phyloP scores from a whole-genome alignment of 2,888 invertebrate genomes.

The Andrena haemorrhoa region DNA sequence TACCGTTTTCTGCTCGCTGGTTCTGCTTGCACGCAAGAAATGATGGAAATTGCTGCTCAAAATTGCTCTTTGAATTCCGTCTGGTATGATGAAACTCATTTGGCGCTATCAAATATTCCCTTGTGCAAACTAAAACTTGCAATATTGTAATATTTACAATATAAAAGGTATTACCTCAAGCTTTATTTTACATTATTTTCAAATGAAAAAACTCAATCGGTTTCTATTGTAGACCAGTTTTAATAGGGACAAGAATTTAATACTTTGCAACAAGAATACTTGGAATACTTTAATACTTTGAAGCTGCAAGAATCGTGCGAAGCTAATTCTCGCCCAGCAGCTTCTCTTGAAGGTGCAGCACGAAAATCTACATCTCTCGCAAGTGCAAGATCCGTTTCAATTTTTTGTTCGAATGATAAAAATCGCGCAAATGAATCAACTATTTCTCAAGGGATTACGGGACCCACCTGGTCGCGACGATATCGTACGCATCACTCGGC shows the following conservation, averaged over 20 bases:
- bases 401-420: neutral
- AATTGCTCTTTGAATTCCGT: constrained; percentile 15
- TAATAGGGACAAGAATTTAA: too few relatives aligned
- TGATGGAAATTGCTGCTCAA: constrained; percentile 37
- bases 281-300: too few relatives aligned
- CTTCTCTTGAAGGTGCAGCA: too few relatives aligned
- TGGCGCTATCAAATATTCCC: constrained; percentile 25
- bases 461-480: neutral
- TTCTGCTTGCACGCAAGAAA: constrained; percentile 12
- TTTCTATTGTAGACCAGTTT: too few relatives aligned
- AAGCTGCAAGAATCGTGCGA: too few relatives aligned
- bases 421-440: neutral
- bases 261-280: too few relatives aligned
- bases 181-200: too few relatives aligned
- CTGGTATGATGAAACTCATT: constrained; percentile 28
- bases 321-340: too few relatives aligned
- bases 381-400: too few relatives aligned
- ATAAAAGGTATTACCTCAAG: too few relatives aligned
- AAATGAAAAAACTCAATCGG: too few relatives aligned
- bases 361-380: too few relatives aligned
- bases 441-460: neutral
- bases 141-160: neutral
- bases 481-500: neutral
- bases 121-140: neutral
- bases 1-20: constrained; percentile 7